Evolutionary conservation across 2,797 vertebrate species (phyloP).

Genomic region (Zalophus californianus): DNA sequence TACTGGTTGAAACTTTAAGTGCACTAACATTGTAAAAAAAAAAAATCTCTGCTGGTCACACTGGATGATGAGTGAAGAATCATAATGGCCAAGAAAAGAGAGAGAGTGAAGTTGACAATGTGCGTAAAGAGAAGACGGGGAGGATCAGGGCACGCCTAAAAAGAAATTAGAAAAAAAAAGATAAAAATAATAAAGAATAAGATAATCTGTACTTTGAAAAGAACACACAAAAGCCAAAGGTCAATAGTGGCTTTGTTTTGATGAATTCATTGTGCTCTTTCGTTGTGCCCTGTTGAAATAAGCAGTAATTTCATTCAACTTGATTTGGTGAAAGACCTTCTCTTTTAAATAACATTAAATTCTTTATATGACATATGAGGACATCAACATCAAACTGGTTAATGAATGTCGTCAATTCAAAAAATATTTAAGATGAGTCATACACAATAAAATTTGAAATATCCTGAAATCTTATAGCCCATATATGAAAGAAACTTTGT

Average conservation of each 20-base stretch:
- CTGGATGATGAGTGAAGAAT: not conserved
- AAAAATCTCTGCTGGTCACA: not conserved
- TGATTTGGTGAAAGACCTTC: not conserved
- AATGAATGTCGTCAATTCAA: not conserved
- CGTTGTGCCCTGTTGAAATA: not conserved
- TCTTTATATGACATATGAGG: not conserved
- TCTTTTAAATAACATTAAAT: not conserved
- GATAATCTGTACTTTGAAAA: not conserved
- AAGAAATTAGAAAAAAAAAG: not conserved
- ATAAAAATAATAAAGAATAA: not conserved
- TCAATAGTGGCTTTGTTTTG: not conserved
- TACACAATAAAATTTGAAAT: not conserved
- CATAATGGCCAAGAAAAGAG: not conserved
- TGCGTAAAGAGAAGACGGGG: not conserved
- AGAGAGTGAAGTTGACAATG: not conserved
- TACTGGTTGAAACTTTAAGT: not conserved
- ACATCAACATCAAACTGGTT: not conserved
- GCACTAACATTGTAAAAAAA: no score
- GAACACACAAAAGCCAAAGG: not conserved
- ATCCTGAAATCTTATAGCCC: not conserved
- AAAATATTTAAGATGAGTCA: not conserved
- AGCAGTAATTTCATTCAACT: conserved; percentile 10
- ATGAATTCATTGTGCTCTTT: not conserved
- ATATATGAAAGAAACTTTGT: not conserved
- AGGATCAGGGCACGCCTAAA: not conserved